A percentile compares a stretch with the other conserved stretches of the same genome.
phyloP scores from a whole-genome alignment of 2,113 vertebrate genomes.

The Tragulus kanchil region DNA sequence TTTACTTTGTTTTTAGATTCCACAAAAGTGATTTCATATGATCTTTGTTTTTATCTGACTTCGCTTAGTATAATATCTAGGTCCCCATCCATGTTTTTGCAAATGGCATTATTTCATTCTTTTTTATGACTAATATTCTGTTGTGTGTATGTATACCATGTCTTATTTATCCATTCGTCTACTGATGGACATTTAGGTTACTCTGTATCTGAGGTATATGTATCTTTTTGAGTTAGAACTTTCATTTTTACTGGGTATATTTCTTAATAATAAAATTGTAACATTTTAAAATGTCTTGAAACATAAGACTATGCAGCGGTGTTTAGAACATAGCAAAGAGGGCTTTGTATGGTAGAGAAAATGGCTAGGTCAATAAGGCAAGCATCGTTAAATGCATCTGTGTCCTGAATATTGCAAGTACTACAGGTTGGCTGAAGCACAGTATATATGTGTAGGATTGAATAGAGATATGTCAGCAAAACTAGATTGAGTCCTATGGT shows the following conservation, averaged over 20 bases:
- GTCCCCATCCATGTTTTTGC: not conserved
- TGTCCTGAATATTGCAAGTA: not conserved
- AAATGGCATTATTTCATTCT: not conserved
- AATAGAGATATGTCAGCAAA: not conserved
- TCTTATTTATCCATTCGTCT: not conserved
- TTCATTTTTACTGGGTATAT: not conserved
- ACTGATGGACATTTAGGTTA: not conserved
- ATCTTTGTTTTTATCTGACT: not conserved
- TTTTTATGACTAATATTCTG: not conserved
- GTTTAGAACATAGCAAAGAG: not conserved
- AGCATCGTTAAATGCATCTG: not conserved
- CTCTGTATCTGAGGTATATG: not conserved
- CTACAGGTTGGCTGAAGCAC: not conserved
- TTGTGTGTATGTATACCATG: not conserved
- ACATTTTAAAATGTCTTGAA: not conserved
- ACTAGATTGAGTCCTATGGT: not conserved
- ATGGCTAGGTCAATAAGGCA: not conserved
- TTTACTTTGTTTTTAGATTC: not conserved
- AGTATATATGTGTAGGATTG: not conserved
- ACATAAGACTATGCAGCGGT: not conserved
- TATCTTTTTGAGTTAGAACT: not conserved
- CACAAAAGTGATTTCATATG: not conserved
- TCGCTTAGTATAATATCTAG: not conserved
- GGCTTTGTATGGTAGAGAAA: not conserved
- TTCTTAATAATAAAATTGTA: not conserved